Base-by-base conservation (phyloP, 2,888 invertebrate species). In the Aethes cnicana region DNA sequence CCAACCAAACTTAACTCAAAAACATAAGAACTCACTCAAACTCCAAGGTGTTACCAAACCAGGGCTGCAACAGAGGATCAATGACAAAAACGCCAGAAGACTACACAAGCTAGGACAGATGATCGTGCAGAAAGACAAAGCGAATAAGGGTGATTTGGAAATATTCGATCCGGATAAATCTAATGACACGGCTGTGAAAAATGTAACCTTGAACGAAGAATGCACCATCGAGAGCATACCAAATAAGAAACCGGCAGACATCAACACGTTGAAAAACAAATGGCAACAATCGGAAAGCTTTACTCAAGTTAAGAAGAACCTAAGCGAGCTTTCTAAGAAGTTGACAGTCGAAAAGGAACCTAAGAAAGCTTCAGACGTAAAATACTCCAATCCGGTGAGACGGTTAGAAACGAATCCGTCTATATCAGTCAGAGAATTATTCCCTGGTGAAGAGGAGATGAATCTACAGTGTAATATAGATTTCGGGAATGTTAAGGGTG, bases 371-470 rank as follows among this genome's bases (percentile, higher is more conserved):
- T 59, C 66, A 0, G 91, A 91, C 17, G 78, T 54, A 0, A 88
- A 84, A 66, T 90, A 87, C 62, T 84, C 92, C 0, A 92, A 93
- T 52, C 93, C 92, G 0, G 93, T 94, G 1, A 92, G 92, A 63
- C 82, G 93, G 66, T 74, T 94, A n/a, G 94, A 93, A 47, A 93
- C 93, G 0, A 95, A 95, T 77, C 95, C 95, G 0, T 95, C 95
- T n/a, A 94, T 95, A 65, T 95, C 95, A 2, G 95, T 95, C 12
- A 85, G 95, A 28, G 95, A 95, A 62, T 75, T 95, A 8, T 95
- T 95, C 78, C 95, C 95, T 0, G 95, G 95, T 0, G 95, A 96
- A 64, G 95, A 96, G 66, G 95, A 96, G 69, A 91, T 96, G 90
- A 94, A 94, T 46, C 79, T 96, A 9, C 93, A 93, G 26, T 95